A percentile compares a stretch with the other conserved stretches of the same genome.
Evolutionary conservation across 2,888 invertebrate species (phyloP).

Genomic region (Panorpa germanica): DNA sequence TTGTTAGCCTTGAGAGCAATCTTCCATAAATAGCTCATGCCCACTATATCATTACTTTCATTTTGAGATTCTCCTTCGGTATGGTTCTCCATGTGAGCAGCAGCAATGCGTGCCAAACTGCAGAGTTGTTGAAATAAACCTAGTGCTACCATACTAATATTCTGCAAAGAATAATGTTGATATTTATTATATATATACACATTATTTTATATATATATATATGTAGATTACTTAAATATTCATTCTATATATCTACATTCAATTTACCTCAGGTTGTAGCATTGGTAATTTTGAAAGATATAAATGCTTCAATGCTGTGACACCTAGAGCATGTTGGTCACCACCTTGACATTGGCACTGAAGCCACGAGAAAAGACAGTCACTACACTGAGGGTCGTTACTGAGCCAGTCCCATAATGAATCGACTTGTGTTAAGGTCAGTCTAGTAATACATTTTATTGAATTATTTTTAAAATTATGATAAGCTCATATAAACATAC

Average conservation of each 20-base stretch:
- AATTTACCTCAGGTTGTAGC: slow-evolving; percentile 51
- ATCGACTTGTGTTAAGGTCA: slow-evolving; percentile 77
- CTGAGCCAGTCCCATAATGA: slow-evolving; percentile 83
- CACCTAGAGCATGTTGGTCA: slow-evolving; percentile 77
- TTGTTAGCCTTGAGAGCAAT: slow-evolving; percentile 79
- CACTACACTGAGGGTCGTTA: slow-evolving; percentile 66
- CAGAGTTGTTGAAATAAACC: slow-evolving; percentile 83
- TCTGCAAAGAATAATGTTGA: slow-evolving; percentile 19
- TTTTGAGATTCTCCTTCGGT: slow-evolving; percentile 18
- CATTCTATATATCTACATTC: not conserved
- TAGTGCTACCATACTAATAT: slow-evolving; percentile 79
- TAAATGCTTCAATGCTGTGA: slow-evolving; percentile 72
- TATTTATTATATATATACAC: slow-evolving; percentile 2
- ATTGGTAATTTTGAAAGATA: slow-evolving; percentile 80
- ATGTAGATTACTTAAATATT: slow-evolving; percentile 1
- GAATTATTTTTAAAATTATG: not conserved
- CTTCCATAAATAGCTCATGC: slow-evolving; percentile 90
- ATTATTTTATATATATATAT: not conserved
- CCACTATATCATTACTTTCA: slow-evolving; percentile 41
- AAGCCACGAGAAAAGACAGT: slow-evolving; percentile 87
- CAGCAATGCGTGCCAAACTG: slow-evolving; percentile 65
- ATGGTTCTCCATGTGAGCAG: slow-evolving; percentile 41
- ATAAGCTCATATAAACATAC: not conserved
- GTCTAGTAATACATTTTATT: slow-evolving; percentile 23
- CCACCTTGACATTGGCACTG: slow-evolving; percentile 81